These are phyloP conservation scores for Urocyon cinereoargenteus DNA, from an alignment of 2,797 vertebrate species.

Conservation along the genomic window DNA sequence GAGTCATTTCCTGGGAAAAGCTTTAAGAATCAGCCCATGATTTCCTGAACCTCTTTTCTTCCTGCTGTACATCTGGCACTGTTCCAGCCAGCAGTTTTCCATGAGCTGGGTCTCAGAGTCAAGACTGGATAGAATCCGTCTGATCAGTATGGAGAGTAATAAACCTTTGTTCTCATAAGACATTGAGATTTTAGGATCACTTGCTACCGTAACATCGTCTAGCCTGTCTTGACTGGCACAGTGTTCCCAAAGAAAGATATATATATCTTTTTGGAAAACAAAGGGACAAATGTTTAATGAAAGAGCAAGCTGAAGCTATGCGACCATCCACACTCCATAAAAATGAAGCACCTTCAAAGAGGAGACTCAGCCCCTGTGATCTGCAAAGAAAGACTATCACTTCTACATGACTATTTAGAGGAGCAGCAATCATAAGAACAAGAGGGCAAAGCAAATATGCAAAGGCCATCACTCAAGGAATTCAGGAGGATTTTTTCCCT, in stretches of 20 bases:
- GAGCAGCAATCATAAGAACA: not conserved
- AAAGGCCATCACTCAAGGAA: slow-evolving; percentile 28
- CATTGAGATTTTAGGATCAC: not conserved
- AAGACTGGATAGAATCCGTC: not conserved
- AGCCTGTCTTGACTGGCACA: not conserved
- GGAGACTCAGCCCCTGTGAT: not conserved
- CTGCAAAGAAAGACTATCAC: not conserved
- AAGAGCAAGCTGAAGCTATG: not conserved
- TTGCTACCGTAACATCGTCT: not conserved
- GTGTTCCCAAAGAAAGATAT: not conserved
- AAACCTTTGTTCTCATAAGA: not conserved
- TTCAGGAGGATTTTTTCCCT: slow-evolving; percentile 18
- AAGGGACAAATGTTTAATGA: not conserved
- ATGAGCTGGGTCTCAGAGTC: not conserved
- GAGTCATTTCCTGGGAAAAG: not conserved
- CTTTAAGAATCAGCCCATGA: not conserved
- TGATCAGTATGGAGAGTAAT: not conserved
- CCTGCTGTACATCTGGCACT: not conserved
- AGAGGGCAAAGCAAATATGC: slow-evolving; percentile 22
- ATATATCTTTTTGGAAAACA: not conserved
- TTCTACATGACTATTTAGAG: not conserved
- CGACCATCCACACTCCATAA: not conserved
- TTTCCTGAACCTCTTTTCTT: not conserved
- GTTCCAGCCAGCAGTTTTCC: not conserved
- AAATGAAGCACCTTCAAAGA: not conserved